Percentiles rank a stretch among this genome's conserved stretches.
Conservation (phyloP, 2,888 invertebrate genomes). For the Lutraria lutraria region DNA sequence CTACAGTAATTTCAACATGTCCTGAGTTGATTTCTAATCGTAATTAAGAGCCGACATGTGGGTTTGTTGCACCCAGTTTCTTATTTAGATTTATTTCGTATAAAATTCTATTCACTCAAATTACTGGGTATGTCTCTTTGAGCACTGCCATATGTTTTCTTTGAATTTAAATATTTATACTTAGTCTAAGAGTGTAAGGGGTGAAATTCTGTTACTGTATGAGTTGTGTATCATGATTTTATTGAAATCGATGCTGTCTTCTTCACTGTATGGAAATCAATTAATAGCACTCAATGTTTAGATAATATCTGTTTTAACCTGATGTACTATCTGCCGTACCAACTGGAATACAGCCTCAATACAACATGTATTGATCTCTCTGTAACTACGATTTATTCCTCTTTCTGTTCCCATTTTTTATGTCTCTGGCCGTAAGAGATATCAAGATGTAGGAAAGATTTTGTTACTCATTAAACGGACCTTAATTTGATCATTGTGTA, state of each 20-base stretch:
- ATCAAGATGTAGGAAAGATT: not conserved
- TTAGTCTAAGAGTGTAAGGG: no score
- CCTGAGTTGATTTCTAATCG: no score
- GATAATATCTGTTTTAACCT: slow-evolving; percentile 7
- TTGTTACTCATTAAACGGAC: not conserved
- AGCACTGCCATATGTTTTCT: not conserved
- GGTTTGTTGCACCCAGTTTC: no score
- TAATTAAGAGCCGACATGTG: no score
- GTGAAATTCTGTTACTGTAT: not conserved
- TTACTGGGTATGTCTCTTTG: not conserved
- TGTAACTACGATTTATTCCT: not conserved
- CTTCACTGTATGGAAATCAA: slow-evolving; percentile 14
- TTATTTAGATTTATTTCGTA: no score
- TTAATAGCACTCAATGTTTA: not conserved
- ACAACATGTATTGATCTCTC: slow-evolving; percentile 6
- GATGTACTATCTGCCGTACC: not conserved
- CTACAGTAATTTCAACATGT: no score
- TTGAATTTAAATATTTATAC: not conserved
- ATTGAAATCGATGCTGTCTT: slow-evolving; percentile 14
- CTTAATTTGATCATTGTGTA: not conserved
- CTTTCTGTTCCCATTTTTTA: not conserved
- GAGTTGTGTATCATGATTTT: slow-evolving; percentile 3
- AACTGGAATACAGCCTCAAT: not conserved
- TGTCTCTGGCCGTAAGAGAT: not conserved
- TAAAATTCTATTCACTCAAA: not conserved